These are phyloP conservation scores for Drosophila melanogaster DNA, from an alignment of 1,140 invertebrate species.

Conservation along the genomic window DNA sequence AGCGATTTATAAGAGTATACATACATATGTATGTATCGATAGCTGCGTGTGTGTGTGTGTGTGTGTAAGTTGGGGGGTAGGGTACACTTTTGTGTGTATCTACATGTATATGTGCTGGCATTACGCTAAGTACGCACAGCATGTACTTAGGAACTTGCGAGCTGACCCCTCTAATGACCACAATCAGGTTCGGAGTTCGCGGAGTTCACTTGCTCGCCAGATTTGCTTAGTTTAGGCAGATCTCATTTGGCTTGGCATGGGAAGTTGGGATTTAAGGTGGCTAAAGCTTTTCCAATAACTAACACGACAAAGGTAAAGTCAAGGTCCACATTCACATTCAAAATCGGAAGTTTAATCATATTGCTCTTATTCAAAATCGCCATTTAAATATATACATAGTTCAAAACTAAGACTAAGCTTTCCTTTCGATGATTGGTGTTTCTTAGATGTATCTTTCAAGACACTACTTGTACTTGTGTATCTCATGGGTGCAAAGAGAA, in stretches of 20 bases:
- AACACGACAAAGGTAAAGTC: not conserved
- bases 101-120: not conserved
- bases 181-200: constrained; percentile 3
- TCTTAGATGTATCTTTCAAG: constrained; percentile 6
- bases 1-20: not conserved
- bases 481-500: constrained; percentile 10
- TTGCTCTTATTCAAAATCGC: too few relatives aligned
- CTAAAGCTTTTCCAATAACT: not conserved
- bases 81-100: constrained; percentile 16
- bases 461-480: not conserved
- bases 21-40: too few relatives aligned
- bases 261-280: not conserved
- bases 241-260: not conserved
- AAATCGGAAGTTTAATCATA: not conserved
- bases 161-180: not conserved
- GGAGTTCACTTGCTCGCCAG: not conserved
- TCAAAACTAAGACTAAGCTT: not conserved
- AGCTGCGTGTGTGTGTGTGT: too few relatives aligned
- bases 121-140: constrained; percentile 5
- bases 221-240: not conserved
- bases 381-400: not conserved
- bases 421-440: not conserved
- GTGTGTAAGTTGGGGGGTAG: too few relatives aligned
- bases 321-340: not conserved
- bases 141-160: constrained; percentile 7